Percentiles rank a stretch among this genome's conserved stretches.
Evolutionary conservation across 2,113 vertebrate species (phyloP).

Genomic region (Mustela lutreola): DNA sequence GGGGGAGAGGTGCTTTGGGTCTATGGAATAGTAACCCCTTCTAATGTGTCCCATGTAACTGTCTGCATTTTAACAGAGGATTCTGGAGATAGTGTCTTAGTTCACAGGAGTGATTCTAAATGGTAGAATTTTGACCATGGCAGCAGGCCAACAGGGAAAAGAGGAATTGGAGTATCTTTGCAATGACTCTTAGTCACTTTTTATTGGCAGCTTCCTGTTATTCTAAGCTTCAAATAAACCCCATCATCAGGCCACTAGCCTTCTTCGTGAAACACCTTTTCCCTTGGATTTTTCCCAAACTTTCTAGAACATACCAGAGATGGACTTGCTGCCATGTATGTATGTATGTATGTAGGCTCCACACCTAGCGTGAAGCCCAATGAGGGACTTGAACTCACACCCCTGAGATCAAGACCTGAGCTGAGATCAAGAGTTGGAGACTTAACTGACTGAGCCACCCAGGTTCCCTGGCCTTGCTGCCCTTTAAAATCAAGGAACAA

Average conservation of each 20-base stretch:
- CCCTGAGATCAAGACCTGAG: not conserved
- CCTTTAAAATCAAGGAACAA: not conserved
- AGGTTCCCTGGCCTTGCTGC: not conserved
- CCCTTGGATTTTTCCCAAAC: not conserved
- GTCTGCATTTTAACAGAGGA: not conserved
- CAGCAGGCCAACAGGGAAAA: not conserved
- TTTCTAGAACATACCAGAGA: not conserved
- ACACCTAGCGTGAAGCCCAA: not conserved
- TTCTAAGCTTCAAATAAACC: slow-evolving; percentile 31
- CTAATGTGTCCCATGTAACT: not conserved
- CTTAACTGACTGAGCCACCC: not conserved
- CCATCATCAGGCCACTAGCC: not conserved
- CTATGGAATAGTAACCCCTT: not conserved
- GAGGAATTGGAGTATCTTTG: not conserved
- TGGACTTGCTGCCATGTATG: not conserved
- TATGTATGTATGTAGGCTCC: not conserved
- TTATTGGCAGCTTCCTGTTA: not conserved
- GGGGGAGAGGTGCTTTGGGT: not conserved
- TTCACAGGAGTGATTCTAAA: not conserved
- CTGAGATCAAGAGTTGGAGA: not conserved
- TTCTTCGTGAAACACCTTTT: not conserved
- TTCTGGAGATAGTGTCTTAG: not conserved
- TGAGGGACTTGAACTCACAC: not conserved
- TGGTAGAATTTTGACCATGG: not conserved
- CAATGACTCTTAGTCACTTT: not conserved